Conservation (phyloP, 2,888 invertebrate species). For the Dysmachus trigonus region DNA sequence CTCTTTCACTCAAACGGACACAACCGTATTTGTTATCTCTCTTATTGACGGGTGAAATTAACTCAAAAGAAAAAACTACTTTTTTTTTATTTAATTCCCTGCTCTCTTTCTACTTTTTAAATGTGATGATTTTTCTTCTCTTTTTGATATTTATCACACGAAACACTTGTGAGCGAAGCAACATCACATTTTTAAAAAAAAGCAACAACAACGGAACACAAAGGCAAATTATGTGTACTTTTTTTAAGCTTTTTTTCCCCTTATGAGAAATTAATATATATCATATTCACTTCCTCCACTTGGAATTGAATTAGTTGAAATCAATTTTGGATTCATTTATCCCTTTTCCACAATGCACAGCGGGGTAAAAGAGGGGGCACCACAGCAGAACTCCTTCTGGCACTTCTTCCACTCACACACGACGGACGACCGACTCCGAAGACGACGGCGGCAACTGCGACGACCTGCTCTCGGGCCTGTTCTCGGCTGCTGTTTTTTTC, state of each 20-base stretch:
- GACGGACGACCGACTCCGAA: background rate
- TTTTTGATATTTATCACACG: background rate
- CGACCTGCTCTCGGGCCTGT: background rate
- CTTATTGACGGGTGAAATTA: background rate
- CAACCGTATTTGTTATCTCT: background rate
- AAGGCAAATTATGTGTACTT: background rate
- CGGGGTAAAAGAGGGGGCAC: background rate
- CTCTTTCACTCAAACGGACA: background rate
- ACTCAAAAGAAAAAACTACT: background rate
- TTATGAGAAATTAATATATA: background rate
- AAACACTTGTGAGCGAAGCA: background rate
- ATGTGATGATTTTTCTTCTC: background rate
- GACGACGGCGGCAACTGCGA: background rate
- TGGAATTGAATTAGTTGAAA: background rate
- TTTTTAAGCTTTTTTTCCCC: background rate
- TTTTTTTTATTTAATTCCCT: background rate
- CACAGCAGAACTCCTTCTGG: background rate
- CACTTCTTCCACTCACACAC: background rate
- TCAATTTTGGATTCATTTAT: background rate
- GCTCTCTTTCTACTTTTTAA: background rate
- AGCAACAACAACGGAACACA: background rate
- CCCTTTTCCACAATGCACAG: background rate
- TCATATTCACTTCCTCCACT: conserved; percentile 27
- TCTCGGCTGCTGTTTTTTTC: background rate
- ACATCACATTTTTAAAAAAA: background rate